phyloP scores from a whole-genome alignment of 2,888 invertebrate genomes.

The Spilarctia lutea region DNA sequence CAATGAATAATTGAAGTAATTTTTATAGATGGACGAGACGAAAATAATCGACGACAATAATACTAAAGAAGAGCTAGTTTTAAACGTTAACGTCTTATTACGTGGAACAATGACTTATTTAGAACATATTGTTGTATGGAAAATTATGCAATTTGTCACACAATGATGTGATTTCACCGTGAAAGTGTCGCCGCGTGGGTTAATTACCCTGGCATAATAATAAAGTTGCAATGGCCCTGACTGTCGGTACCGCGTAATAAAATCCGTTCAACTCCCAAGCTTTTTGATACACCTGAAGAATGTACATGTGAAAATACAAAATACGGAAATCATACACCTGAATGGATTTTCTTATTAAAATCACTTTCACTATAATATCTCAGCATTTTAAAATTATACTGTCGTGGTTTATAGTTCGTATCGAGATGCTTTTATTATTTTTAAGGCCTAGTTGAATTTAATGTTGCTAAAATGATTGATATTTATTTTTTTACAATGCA shows the following conservation, averaged over 20 bases:
- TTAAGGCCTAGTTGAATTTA: conserved; percentile 3
- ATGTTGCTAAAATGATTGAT: conserved; percentile 35
- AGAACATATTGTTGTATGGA: conserved; percentile 60
- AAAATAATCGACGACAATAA: conserved; percentile 35
- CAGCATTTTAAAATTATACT: conserved; percentile 20
- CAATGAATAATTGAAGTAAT: conserved; percentile 70
- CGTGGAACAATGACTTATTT: conserved; percentile 66
- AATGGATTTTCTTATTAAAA: conserved; percentile 45
- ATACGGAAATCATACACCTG: conserved; percentile 41
- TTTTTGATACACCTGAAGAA: conserved; percentile 48
- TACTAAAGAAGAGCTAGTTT: conserved; percentile 33
- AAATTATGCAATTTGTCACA: conserved; percentile 71
- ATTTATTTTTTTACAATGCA: conserved; percentile 54
- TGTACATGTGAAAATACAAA: conserved; percentile 53
- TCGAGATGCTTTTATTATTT: neutral
- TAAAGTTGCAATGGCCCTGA: conserved; percentile 52
- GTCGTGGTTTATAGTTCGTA: no score
- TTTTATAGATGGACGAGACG: conserved; percentile 51
- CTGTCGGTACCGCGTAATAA: conserved; percentile 44
- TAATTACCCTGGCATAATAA: conserved; percentile 61
- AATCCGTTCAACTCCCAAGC: conserved; percentile 52
- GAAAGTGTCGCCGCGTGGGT: conserved; percentile 69
- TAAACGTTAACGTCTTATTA: conserved; percentile 34
- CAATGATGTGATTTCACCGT: conserved; percentile 64
- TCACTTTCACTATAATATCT: conserved; percentile 72